Base-by-base conservation (phyloP, 2,113 vertebrate species). In the Mungos mungo region DNA sequence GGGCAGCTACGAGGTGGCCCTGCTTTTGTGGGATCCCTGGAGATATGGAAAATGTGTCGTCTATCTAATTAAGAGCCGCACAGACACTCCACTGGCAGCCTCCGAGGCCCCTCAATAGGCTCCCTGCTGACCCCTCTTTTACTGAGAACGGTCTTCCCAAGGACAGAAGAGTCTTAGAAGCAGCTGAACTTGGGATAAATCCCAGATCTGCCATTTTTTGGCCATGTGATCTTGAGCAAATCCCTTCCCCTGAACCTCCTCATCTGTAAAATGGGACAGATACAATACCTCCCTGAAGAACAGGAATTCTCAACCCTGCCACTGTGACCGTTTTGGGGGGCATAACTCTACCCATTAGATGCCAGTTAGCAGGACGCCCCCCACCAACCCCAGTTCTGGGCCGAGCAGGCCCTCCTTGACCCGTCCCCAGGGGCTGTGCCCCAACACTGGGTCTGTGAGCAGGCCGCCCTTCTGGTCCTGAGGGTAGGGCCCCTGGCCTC, bases 181-280 rank as follows among this genome's bases (percentile, higher is more conserved):
- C 54, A 68, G 68, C 35, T 2, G 2, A 31, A 31, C n/a, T 60
- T 80, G 63, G 65, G 33, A 41, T 54, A 79, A 69, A n/a, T 31
- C 31, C 93, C n/a, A 47, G 52, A 33, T 33, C 35, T 82, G 38
- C 54, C 25, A 8, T 74, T 79, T 86, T 65, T n/a, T 11, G 47
- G 50, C 57, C 33, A 16, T 50, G 76, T 66, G 82, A 77, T 71
- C 90, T 71, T 77, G 65, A 65, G 18, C 47, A 65, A 91, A 85
- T 41, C 35, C 38, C 14, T 60, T 92, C 45, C 15, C n/a, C 66
- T 72, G 63, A 92, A 87, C 57, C 91, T 88, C 31, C 10, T 88
- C 29, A 19, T 80, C 85, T 80, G 52, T 76, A 52, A 88, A 65
- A 69, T 16, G 63, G 72, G 33, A 82, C 25, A 41, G 29, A 5